phyloP scores from a whole-genome alignment of 2,797 vertebrate species.

The Microcaecilia unicolor region DNA sequence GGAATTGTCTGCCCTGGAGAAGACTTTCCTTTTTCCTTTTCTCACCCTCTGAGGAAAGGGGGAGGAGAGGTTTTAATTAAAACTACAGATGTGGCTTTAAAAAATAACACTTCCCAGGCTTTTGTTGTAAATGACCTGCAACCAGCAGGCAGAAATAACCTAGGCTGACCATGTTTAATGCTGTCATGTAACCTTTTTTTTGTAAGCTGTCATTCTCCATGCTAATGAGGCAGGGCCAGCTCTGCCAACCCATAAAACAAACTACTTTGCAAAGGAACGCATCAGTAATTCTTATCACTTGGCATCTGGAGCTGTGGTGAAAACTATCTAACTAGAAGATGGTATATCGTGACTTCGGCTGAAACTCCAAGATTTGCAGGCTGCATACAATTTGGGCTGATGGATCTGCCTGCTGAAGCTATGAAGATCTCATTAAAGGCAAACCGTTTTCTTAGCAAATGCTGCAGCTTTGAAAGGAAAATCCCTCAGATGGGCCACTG shows the following conservation, averaged over 20 bases:
- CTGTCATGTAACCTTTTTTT: background rate
- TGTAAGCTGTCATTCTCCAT: background rate
- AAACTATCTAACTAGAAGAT: slow-evolving; percentile 9
- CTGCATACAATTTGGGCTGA: slow-evolving; percentile 13
- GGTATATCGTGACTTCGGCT: slow-evolving; percentile 13
- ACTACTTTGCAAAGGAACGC: slow-evolving; percentile 15
- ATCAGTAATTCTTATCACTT: slow-evolving; percentile 20
- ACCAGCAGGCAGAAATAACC: slow-evolving; percentile 10
- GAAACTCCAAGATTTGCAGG: background rate
- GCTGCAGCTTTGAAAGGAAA: background rate
- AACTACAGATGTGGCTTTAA: slow-evolving; percentile 15
- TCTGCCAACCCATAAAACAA: slow-evolving; percentile 22
- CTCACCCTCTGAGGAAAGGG: slow-evolving; percentile 23
- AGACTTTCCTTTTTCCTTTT: slow-evolving; percentile 7
- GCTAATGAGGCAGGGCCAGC: slow-evolving; percentile 21
- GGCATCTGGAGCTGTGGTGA: slow-evolving; percentile 20
- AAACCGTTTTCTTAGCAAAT: slow-evolving; percentile 13
- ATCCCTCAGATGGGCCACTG: too few relatives aligned
- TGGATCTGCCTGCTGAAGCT: slow-evolving; percentile 15
- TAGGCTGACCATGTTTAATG: background rate
- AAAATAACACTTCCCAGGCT: slow-evolving; percentile 22
- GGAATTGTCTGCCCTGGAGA: slow-evolving; percentile 14
- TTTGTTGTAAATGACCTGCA: slow-evolving; percentile 13
- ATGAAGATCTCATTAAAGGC: background rate
- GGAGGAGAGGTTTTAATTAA: slow-evolving; percentile 32